phyloP scores from a whole-genome alignment of 2,797 vertebrate species.

The Mus minutoides region DNA sequence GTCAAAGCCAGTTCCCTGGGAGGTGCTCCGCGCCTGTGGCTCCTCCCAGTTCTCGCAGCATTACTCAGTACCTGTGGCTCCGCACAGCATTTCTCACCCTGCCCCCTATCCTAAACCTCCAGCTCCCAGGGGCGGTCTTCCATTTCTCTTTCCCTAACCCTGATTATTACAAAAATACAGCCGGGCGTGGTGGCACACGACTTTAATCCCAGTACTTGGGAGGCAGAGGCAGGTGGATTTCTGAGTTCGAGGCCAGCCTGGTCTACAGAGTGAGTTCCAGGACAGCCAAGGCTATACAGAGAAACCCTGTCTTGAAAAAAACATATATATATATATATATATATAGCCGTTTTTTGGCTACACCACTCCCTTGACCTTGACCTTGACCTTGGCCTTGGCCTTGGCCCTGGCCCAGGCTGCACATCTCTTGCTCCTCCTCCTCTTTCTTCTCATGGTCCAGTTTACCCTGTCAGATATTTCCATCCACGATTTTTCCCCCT shows the following conservation, averaged over 20 bases:
- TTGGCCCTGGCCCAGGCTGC: neutral
- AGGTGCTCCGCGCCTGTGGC: neutral
- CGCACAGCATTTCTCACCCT: neutral
- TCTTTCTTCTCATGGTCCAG: neutral
- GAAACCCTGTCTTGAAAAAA: no score
- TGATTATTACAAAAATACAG: neutral
- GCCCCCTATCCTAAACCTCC: neutral
- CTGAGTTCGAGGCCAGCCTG: no score
- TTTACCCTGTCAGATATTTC: neutral
- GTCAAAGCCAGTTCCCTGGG: neutral
- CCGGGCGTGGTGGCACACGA: no score
- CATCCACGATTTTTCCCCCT: neutral
- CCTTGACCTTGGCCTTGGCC: neutral
- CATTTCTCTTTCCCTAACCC: neutral
- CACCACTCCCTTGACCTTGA: neutral
- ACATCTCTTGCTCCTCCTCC: neutral
- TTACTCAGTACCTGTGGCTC: neutral
- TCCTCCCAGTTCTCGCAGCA: neutral
- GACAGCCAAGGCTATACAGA: no score
- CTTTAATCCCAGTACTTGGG: no score
- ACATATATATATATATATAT: no score
- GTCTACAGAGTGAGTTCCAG: no score
- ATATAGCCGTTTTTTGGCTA: neutral
- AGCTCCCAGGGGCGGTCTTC: neutral
- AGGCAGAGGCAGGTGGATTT: no score